Evolutionary conservation across 53 echinoderm and acorn worm genomes (phyloP).

Genomic region (Paracentrotus lividus): DNA sequence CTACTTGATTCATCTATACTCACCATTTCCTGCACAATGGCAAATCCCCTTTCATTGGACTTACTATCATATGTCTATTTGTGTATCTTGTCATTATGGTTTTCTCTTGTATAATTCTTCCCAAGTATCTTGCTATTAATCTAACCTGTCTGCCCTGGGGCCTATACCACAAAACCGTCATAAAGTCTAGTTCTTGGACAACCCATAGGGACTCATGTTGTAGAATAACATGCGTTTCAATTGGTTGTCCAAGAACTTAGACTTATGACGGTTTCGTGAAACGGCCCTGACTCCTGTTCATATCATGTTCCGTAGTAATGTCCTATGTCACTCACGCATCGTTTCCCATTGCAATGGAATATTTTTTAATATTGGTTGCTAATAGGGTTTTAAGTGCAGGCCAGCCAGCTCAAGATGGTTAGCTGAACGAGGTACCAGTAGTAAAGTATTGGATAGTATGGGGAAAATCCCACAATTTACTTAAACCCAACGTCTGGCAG

Average conservation of each 20-base stretch:
- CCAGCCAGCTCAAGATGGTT: no score
- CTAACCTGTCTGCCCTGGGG: neutral
- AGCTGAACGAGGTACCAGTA: no score
- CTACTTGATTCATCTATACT: neutral
- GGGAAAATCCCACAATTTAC: no score
- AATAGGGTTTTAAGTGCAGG: no score
- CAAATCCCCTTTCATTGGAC: neutral
- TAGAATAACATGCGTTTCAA: no score
- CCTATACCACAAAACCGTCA: no score
- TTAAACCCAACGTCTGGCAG: no score
- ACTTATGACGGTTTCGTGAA: no score
- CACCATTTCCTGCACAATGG: neutral
- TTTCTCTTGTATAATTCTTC: constrained; percentile 55
- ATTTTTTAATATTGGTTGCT: neutral
- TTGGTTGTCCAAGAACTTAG: no score
- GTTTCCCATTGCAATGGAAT: constrained; percentile 20
- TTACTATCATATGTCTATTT: constrained; percentile 4
- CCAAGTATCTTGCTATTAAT: constrained; percentile 43
- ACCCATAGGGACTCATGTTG: no score
- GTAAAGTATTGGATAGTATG: no score
- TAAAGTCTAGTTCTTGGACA: no score
- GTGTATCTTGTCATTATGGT: constrained; percentile 44
- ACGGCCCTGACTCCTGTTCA: neutral
- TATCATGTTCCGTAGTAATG: constrained; percentile 56
- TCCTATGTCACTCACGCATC: constrained; percentile 52